These are phyloP conservation scores for Protaetia brevitarsis DNA, from an alignment of 1,140 invertebrate genomes.

Conservation along the genomic window DNA sequence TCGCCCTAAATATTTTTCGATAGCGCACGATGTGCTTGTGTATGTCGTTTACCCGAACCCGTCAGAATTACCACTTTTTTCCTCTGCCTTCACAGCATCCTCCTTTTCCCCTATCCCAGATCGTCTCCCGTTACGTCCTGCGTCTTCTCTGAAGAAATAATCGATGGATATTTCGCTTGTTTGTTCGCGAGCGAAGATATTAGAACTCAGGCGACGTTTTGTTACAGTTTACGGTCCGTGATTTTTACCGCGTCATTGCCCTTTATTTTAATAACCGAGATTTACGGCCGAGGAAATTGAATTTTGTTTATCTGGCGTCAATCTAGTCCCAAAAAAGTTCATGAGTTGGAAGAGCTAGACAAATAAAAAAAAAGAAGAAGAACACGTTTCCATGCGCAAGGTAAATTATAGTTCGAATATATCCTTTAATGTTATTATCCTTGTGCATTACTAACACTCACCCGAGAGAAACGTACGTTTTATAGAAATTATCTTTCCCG, in stretches of 20 bases:
- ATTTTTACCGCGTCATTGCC: slow-evolving; percentile 7
- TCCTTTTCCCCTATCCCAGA: background rate
- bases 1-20: slow-evolving; percentile 16
- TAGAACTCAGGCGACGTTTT: slow-evolving; percentile 5
- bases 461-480: no score
- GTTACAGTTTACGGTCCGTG: slow-evolving; percentile 5
- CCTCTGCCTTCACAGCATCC: background rate
- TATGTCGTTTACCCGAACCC: background rate
- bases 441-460: background rate
- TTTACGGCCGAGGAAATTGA: slow-evolving; percentile 11
- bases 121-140: background rate
- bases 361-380: no score
- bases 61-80: background rate
- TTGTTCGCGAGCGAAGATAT: background rate
- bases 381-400: no score
- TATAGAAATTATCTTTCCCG: no score
- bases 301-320: slow-evolving; percentile 8
- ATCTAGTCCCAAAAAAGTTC: slow-evolving; percentile 5
- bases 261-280: slow-evolving; percentile 7
- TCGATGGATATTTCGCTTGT: background rate
- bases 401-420: no score
- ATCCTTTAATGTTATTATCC: no score
- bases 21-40: background rate
- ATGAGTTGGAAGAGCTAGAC: background rate
- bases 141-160: background rate